Evolutionary conservation across 2,113 vertebrate species (phyloP), one percentile per base, ranked within the genome.

Genomic region (Pituophis catenifer): DNA sequence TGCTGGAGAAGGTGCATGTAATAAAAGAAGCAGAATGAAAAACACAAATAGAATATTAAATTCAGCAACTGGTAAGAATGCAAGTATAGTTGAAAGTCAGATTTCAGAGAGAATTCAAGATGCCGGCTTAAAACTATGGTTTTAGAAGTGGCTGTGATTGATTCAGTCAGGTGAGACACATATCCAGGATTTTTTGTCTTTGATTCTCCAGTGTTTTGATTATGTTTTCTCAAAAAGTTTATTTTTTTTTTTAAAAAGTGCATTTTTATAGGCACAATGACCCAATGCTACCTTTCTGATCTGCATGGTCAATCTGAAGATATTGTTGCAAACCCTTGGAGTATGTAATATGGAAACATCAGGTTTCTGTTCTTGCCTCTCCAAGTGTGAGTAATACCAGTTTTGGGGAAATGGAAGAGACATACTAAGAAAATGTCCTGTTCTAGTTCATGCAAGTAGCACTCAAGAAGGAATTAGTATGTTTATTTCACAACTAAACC

Each of bases 31-130:
- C 9, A 92, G 89, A 94, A 96, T 88, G 88, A 70, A 96, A 93
- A 93, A 95, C 86, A 95, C 93, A 96, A 95, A 93, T 38, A 94
- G 87, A 96, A 93, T 95, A 94, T 93, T 96, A 94, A 95, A 95
- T 44, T 26, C 88, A 92, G 91, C 86, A 92, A 33, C 59, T 92
- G 86, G 2, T 52, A 94, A 86, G 87, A 93, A 92, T 50, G 87
- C 8, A 1, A 81, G 93, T 93, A 90, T 93, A 93, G 92, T 89
- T 90, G 94, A 91, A 58, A 57, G 91, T 21, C 55, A 93, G 94
- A 38, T 48, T 7, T 1, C 17, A 94, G 5, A 91, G 91, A 95
- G 65, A 5, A 89, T 24, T 88, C 0, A 48, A 90, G 70, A 85
- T 85, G 38, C 70, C 8, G 17, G 33, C 52, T 75, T 70, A 88